A percentile compares a stretch with the other conserved stretches of the same genome.
Evolutionary conservation across 2,888 invertebrate genomes (phyloP).

Genomic region (Leucophora obtusa): DNA sequence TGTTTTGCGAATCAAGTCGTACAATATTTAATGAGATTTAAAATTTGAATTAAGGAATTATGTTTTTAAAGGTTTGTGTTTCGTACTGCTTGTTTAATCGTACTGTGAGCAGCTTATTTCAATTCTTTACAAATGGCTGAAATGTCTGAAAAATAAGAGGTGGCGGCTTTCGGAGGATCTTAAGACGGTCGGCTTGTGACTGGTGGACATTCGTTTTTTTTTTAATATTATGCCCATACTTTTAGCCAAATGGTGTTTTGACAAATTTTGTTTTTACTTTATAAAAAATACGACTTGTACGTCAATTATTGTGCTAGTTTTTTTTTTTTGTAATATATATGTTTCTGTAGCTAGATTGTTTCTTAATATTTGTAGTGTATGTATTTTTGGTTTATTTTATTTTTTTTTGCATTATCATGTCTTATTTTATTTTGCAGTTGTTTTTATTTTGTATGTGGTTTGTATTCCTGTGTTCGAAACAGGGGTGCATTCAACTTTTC

Average conservation of each 20-base stretch:
- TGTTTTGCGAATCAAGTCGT: no score
- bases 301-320: background rate
- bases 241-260: conserved; percentile 9
- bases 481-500: conserved; percentile 64
- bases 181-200: no score
- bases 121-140: no score
- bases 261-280: conserved; percentile 7
- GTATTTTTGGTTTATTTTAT: background rate
- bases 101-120: no score
- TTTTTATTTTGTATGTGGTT: conserved; percentile 11
- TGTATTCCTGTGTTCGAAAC: conserved; percentile 19
- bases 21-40: no score
- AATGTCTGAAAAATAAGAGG: no score
- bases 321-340: background rate
- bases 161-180: no score
- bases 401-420: conserved; percentile 43
- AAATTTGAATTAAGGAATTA: no score
- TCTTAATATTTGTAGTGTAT: conserved; percentile 6
- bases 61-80: no score
- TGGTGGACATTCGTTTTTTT: no score
- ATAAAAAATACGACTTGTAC: background rate
- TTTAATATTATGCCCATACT: conserved; percentile 54
- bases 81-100: no score
- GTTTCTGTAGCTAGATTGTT: background rate
- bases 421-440: conserved; percentile 8